phyloP scores from a whole-genome alignment of 2,113 vertebrate species.

The Uria aalge region DNA sequence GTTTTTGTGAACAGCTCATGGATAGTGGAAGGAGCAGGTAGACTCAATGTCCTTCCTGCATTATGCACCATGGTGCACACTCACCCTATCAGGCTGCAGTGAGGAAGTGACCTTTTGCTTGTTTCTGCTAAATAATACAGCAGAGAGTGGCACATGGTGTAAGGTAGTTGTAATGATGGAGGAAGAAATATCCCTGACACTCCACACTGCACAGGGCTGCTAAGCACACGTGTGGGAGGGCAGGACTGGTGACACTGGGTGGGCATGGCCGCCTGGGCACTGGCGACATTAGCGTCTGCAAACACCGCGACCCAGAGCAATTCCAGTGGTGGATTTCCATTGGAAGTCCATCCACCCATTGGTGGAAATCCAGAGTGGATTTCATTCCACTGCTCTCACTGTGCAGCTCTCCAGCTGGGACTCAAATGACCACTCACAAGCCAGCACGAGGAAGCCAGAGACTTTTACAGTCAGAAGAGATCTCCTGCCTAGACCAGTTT shows the following conservation, averaged over 20 bases:
- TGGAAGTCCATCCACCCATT: too few relatives aligned
- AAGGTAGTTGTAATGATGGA: neutral
- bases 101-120: neutral
- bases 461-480: neutral
- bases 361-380: neutral
- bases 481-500: neutral
- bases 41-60: neutral
- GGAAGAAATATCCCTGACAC: neutral
- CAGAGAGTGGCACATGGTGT: neutral
- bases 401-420: neutral
- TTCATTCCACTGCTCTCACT: neutral
- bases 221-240: neutral
- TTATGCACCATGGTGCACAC: neutral
- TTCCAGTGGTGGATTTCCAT: neutral
- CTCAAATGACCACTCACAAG: neutral
- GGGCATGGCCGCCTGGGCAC: rapidly evolving
- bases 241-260: neutral
- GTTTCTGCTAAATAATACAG: neutral
- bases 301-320: neutral
- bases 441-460: neutral
- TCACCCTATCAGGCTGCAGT: neutral
- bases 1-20: neutral
- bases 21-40: neutral
- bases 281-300: neutral
- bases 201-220: neutral